These are phyloP conservation scores for Drosophila suboccidentalis DNA, from an alignment of 2,888 invertebrate species.

Conservation along the genomic window DNA sequence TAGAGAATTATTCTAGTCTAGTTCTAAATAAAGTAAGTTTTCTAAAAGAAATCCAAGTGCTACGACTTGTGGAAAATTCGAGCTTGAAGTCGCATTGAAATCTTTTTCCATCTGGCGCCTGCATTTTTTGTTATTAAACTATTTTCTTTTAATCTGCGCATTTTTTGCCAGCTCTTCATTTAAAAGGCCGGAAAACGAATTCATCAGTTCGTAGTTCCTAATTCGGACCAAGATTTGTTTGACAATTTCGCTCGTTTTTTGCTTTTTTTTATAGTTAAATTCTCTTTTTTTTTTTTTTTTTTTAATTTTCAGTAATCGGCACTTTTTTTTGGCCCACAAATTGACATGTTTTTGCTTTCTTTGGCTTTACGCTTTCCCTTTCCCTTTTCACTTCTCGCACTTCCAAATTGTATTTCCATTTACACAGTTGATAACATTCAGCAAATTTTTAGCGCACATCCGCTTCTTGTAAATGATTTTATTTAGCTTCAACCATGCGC, in stretches of 20 bases:
- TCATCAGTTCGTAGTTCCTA: constrained; percentile 38
- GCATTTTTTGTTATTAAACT: neutral
- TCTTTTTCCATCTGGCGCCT: neutral
- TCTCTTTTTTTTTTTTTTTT: neutral
- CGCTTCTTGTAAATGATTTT: constrained; percentile 43
- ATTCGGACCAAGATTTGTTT: constrained; percentile 63
- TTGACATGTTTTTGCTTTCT: constrained; percentile 1
- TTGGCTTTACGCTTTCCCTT: neutral
- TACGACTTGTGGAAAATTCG: neutral
- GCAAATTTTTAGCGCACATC: constrained; percentile 62
- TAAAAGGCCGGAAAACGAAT: constrained; percentile 45
- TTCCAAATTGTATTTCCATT: constrained; percentile 17
- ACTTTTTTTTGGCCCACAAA: constrained; percentile 44
- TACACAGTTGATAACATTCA: constrained; percentile 62
- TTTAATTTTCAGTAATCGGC: constrained; percentile 21
- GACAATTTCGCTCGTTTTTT: constrained; percentile 17
- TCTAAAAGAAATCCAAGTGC: neutral
- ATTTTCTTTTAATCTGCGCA: constrained; percentile 3
- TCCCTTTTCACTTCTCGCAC: constrained; percentile 9
- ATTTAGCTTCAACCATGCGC: constrained; percentile 3
- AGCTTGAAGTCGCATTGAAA: neutral
- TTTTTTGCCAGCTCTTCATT: constrained; percentile 28
- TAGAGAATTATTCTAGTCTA: no score
- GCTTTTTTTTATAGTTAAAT: constrained; percentile 1
- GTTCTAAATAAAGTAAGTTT: neutral